Percentiles rank a stretch among this genome's conserved stretches.
Conservation (phyloP, 37 sponge, comb jelly and placozoan genomes). For the Corticium candelabrum region DNA sequence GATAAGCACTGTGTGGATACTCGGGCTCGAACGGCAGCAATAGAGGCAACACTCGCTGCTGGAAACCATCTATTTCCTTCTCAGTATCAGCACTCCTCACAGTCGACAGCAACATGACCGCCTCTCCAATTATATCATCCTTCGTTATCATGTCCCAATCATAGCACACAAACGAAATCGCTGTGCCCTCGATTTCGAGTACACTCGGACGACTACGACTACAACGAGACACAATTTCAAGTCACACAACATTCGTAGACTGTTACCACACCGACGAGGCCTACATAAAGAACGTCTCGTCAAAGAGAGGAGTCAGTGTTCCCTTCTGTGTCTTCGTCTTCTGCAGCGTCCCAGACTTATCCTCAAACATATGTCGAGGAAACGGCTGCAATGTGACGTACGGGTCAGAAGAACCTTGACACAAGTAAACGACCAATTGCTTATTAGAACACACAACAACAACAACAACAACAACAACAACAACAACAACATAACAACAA, state of each 20-base stretch:
- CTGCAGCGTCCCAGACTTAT: neutral
- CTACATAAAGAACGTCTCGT: neutral
- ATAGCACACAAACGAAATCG: too few species aligned
- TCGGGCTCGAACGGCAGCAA: neutral
- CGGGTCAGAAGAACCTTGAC: neutral
- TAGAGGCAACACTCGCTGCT: neutral
- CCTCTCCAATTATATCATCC: neutral
- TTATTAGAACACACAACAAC: too few species aligned
- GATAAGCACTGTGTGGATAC: neutral
- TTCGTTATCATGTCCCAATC: neutral
- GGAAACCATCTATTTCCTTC: neutral
- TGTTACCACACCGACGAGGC: too few species aligned
- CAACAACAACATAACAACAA: neutral
- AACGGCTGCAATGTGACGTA: neutral
- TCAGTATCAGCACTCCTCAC: neutral
- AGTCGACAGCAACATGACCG: neutral
- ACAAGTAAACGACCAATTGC: too few species aligned
- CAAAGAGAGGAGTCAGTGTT: neutral
- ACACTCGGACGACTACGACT: too few species aligned
- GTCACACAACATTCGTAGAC: too few species aligned
- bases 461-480: too few species aligned
- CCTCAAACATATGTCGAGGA: neutral
- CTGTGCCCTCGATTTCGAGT: too few species aligned
- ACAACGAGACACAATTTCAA: too few species aligned
- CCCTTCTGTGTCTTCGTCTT: neutral